Conservation (phyloP, 2,113 vertebrate species). For the Garra rufa region DNA sequence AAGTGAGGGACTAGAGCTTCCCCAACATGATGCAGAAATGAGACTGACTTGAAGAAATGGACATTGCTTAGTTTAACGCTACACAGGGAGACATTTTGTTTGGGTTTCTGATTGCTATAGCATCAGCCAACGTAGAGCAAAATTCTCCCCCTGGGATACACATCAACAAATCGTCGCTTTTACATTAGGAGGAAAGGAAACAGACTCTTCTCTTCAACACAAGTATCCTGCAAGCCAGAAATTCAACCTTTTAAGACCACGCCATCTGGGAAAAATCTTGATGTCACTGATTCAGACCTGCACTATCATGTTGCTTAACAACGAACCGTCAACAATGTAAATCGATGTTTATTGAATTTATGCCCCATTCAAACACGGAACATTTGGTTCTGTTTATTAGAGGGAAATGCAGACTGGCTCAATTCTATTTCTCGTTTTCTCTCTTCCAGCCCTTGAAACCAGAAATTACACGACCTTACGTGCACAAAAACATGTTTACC, state of each 20-base stretch:
- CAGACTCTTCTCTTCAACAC: constrained; percentile 56
- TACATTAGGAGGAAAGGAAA: constrained; percentile 44
- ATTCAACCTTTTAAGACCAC: constrained; percentile 53
- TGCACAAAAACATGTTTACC: constrained; percentile 9
- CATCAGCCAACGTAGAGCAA: constrained; percentile 12
- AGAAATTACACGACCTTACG: constrained; percentile 1
- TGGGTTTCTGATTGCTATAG: constrained; percentile 24
- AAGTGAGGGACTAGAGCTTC: not conserved
- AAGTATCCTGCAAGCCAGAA: constrained; percentile 37
- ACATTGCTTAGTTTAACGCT: constrained; percentile 52
- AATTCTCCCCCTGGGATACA: constrained; percentile 51
- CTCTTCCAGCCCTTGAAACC: not conserved
- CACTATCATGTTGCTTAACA: constrained; percentile 65
- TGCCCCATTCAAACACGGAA: constrained; percentile 65
- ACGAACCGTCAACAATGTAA: constrained; percentile 64
- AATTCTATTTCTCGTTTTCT: not conserved
- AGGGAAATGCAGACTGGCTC: constrained; percentile 19
- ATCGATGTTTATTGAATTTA: constrained; percentile 73
- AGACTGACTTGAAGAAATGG: constrained; percentile 15
- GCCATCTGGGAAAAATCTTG: constrained; percentile 72
- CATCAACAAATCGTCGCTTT: constrained; percentile 49
- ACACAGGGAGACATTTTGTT: constrained; percentile 56
- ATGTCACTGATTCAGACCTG: constrained; percentile 68
- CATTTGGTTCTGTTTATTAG: constrained; percentile 70
- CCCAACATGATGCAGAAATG: not conserved